These are phyloP conservation scores for Pelusios castaneus DNA, from an alignment of 2,113 vertebrate species.

Conservation along the genomic window DNA sequence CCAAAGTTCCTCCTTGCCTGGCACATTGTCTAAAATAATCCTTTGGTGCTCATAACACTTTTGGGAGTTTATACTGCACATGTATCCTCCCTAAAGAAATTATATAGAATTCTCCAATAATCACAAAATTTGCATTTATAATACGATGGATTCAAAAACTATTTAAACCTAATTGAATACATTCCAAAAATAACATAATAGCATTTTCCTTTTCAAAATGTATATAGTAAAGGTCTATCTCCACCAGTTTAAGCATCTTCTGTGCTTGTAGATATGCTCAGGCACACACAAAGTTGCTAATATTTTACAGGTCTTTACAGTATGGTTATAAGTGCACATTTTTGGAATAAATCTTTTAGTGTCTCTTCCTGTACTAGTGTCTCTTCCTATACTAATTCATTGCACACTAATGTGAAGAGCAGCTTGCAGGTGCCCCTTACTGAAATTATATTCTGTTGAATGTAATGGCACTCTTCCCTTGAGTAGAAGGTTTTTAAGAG, in stretches of 20 bases:
- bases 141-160: neutral
- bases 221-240: neutral
- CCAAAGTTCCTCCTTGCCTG: no score
- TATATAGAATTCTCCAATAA: neutral
- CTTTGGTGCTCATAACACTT: no score
- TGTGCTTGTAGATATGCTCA: neutral
- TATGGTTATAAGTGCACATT: neutral
- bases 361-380: neutral
- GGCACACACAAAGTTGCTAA: neutral
- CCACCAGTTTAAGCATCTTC: neutral
- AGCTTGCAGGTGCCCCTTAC: neutral
- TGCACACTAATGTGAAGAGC: neutral
- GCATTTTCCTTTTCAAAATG: neutral
- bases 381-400: neutral
- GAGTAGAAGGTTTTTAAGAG: neutral
- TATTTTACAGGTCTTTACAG: neutral
- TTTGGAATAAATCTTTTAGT: neutral
- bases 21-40: no score
- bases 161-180: neutral
- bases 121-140: neutral
- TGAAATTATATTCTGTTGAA: neutral
- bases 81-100: no score
- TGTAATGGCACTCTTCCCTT: neutral
- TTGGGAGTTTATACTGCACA: no score
- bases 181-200: neutral